Evolutionary conservation across 2,888 invertebrate genomes (phyloP), one percentile per base, ranked within the genome.

Genomic region (Hesperia comma): DNA sequence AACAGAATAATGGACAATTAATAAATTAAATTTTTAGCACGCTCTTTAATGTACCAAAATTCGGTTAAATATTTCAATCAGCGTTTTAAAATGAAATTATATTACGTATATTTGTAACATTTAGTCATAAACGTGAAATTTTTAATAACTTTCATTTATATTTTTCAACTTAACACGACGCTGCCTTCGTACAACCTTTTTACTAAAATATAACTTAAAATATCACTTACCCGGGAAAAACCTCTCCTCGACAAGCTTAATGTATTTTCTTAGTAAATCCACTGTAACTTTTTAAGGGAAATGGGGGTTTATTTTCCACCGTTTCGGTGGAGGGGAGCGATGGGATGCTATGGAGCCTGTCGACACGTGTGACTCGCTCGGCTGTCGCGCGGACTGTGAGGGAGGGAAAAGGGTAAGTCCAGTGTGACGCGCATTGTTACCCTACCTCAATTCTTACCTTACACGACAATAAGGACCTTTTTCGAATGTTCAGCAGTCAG

Each of bases 301-400:
- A 40, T 49, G 72, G 75, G 70, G 69, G 66, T 53, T 68, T 57
- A 49, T 56, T 70, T 69, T 70, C 74, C 74, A 71, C 72, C 74
- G 72, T 40, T 67, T 40, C 68, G 72, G 72, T 70, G 72, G 74
- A 69, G 56, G 68, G 68, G 55, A 46, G 61, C 43, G 37, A 37
- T 32, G 41, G 61, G 61, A 55, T 7, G 37, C 26, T 10, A 10
- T 53, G 10, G 56, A 63, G 67, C 21, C 12, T 49, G 0, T 32
- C 32, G 14, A 32, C 55, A 67, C 67, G 87, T 85, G 81, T 82
- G 78, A 74, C 73, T 77, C 56, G 60, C 43, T 61, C 77, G 82
- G 77, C 76, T 75, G 71, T 74, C 83, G 78, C 74, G 74, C 75
- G 74, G 70, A 86, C 85, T 86, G 71, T 87, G 87, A 69, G 41